Evolutionary conservation across 2,797 vertebrate species (phyloP).

Genomic region (Notoglanidium macrostoma): DNA sequence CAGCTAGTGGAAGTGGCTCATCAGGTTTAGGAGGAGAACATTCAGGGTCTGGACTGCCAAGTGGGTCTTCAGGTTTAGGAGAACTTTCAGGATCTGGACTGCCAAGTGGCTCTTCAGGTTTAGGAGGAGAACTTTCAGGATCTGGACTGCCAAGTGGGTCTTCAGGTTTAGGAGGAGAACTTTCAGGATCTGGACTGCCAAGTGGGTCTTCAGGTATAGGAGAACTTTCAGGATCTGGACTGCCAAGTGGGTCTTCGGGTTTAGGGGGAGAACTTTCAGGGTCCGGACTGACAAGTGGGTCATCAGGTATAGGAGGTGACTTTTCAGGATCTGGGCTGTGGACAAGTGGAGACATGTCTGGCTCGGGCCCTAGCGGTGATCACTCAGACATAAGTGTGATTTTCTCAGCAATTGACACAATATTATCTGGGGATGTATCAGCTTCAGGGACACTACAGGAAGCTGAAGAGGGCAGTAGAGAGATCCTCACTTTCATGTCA

Average conservation of each 20-base stretch:
- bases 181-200: conserved; percentile 29
- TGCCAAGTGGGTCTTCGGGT: conserved; percentile 16
- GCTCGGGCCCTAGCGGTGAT: conserved; percentile 67
- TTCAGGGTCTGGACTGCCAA: conserved; percentile 49
- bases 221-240: conserved; percentile 45
- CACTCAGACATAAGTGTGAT: conserved; percentile 60
- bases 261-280: conserved; percentile 32
- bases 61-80: conserved; percentile 60
- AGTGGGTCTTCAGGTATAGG: conserved; percentile 61
- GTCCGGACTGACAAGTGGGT: conserved; percentile 15
- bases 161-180: background rate
- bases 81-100: conserved; percentile 17
- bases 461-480: conserved; percentile 67
- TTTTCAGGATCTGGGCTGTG: conserved; percentile 8
- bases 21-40: conserved; percentile 9
- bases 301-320: background rate
- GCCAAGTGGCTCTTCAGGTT: conserved; percentile 61
- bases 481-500: conserved; percentile 61
- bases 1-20: conserved; percentile 16
- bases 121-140: conserved; percentile 60
- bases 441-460: conserved; percentile 68
- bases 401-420: conserved; percentile 59
- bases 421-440: conserved; percentile 61
- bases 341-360: conserved; percentile 30
- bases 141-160: conserved; percentile 26